Evolutionary conservation across 1,140 invertebrate species (phyloP).

Genomic region (Hormaphis cornu): DNA sequence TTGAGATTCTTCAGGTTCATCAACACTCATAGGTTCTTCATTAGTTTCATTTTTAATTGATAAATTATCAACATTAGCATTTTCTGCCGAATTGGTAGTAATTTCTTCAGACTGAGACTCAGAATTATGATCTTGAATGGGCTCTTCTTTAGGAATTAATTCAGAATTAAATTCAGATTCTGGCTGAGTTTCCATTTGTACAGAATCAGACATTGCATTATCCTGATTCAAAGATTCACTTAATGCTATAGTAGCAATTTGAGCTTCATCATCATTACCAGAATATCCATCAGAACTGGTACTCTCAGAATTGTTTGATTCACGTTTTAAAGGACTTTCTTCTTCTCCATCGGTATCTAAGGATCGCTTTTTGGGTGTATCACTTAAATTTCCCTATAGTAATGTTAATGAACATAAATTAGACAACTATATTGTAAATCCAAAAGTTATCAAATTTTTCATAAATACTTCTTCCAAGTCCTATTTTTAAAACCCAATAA

Average conservation of each 20-base stretch:
- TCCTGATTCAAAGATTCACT: conserved; percentile 24
- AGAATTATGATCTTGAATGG: conserved; percentile 19
- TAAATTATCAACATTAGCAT: conserved; percentile 10
- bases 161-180: conserved; percentile 12
- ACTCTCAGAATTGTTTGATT: conserved; percentile 23
- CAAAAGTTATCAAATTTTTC: too few species aligned
- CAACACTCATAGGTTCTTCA: conserved; percentile 10
- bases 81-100: neutral
- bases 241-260: neutral
- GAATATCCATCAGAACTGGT: conserved; percentile 28
- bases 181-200: neutral
- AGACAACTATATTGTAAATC: too few species aligned
- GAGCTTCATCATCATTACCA: conserved; percentile 26
- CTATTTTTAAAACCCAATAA: too few species aligned
- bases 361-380: conserved; percentile 20
- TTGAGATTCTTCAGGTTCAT: conserved; percentile 25
- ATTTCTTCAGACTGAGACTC: conserved; percentile 19
- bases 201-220: neutral
- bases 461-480: too few species aligned
- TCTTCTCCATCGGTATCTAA: conserved; percentile 26
- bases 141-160: conserved; percentile 26
- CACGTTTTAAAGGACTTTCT: conserved; percentile 23
- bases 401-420: neutral
- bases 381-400: conserved; percentile 3
- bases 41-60: conserved; percentile 19